Percentiles rank a stretch among this genome's conserved stretches.
phyloP scores from a whole-genome alignment of 2,113 vertebrate species.

The Sphaerodactylus townsendi region DNA sequence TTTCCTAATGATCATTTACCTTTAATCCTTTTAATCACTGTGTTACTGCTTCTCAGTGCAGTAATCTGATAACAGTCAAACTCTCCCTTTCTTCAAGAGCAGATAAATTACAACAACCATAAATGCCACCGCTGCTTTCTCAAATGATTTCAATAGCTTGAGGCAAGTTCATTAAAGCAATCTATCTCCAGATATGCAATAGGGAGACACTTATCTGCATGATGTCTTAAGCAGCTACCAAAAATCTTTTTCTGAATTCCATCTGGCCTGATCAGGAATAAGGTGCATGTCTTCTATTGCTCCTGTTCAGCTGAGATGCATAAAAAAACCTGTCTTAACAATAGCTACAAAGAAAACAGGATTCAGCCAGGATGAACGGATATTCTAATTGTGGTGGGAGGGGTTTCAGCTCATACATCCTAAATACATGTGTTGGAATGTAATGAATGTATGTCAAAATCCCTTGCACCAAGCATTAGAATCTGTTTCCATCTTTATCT shows the following conservation, averaged over 20 bases:
- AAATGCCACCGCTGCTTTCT: conserved; percentile 43
- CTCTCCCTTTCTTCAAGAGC: conserved; percentile 29
- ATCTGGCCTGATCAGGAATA: conserved; percentile 15
- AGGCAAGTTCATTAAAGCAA: conserved; percentile 51
- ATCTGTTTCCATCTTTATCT: background rate
- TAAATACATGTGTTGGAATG: conserved; percentile 44
- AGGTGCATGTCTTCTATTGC: conserved; percentile 30
- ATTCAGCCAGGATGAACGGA: background rate
- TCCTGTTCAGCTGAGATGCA: conserved; percentile 44
- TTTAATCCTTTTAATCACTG: too few relatives aligned
- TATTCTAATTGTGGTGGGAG: background rate
- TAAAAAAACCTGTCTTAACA: conserved; percentile 11
- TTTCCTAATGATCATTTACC: too few relatives aligned
- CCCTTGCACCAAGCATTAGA: background rate
- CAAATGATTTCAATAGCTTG: conserved; percentile 52
- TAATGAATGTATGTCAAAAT: background rate
- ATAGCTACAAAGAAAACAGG: background rate
- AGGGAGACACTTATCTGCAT: conserved; percentile 20
- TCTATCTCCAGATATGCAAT: conserved; percentile 23
- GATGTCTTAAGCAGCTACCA: conserved; percentile 38
- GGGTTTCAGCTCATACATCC: background rate
- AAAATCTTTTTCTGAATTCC: conserved; percentile 42
- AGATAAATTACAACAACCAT: conserved; percentile 53
- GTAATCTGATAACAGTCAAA: too few relatives aligned
- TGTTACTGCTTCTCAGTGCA: too few relatives aligned